A percentile compares a stretch with the other conserved stretches of the same genome.
Evolutionary conservation across 2,797 vertebrate species (phyloP).

Genomic region (Tiaroga cobitis): DNA sequence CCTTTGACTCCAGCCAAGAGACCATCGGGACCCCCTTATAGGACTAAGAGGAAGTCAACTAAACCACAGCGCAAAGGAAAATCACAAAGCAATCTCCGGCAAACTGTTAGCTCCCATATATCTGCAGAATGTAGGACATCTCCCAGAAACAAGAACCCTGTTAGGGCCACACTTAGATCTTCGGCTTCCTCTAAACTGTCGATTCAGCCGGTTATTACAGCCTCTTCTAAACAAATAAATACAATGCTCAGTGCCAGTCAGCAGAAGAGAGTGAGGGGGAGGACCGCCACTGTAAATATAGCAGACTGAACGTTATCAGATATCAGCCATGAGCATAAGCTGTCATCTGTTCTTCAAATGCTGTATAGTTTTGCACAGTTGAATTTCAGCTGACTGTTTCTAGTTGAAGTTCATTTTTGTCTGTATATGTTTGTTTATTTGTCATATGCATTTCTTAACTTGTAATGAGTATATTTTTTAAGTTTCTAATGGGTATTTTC

Average conservation of each 20-base stretch:
- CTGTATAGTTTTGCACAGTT: slow-evolving; percentile 65
- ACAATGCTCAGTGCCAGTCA: slow-evolving; percentile 33
- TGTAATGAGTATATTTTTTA: slow-evolving; percentile 59
- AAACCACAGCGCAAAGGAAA: slow-evolving; percentile 48
- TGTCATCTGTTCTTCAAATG: slow-evolving; percentile 41
- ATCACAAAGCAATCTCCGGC: slow-evolving; percentile 48
- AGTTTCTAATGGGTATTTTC: slow-evolving; percentile 58
- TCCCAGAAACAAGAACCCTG: slow-evolving; percentile 48
- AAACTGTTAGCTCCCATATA: slow-evolving; percentile 61
- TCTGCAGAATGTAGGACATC: slow-evolving; percentile 55
- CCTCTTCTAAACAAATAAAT: slow-evolving; percentile 38
- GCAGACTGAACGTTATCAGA: slow-evolving; percentile 41
- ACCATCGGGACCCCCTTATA: slow-evolving; percentile 54
- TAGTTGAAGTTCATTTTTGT: slow-evolving; percentile 56
- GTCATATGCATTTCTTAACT: slow-evolving; percentile 52
- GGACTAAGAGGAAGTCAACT: slow-evolving; percentile 52
- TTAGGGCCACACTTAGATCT: slow-evolving; percentile 53
- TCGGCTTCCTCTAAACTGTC: slow-evolving; percentile 50
- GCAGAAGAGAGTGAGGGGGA: slow-evolving; percentile 43
- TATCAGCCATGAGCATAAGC: slow-evolving; percentile 37
- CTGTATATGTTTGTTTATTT: slow-evolving; percentile 50
- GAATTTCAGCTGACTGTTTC: slow-evolving; percentile 51
- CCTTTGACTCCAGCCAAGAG: slow-evolving; percentile 55
- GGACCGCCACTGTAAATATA: slow-evolving; percentile 19
- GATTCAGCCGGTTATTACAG: slow-evolving; percentile 45